Percentiles rank a stretch among this genome's conserved stretches.
phyloP scores from a whole-genome alignment of 2,113 vertebrate genomes.

The Cyanoderma ruficeps region DNA sequence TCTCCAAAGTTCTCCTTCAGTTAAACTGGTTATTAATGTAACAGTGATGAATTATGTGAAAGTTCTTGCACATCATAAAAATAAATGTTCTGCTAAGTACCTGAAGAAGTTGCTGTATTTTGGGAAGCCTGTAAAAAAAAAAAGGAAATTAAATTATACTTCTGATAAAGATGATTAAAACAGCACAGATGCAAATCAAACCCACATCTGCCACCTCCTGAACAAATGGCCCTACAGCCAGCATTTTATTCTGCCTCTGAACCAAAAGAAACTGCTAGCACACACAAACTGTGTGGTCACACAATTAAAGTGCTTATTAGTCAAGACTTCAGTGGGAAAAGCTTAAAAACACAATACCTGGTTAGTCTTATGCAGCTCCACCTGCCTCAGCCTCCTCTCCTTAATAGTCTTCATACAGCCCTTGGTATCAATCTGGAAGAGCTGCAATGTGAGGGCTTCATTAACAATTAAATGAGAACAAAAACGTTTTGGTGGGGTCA shows the following conservation, averaged over 20 bases:
- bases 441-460: slow-evolving; percentile 46
- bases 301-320: not conserved
- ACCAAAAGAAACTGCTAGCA: not conserved
- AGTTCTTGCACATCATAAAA: not conserved
- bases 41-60: not conserved
- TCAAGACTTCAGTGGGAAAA: not conserved
- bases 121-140: slow-evolving; percentile 55
- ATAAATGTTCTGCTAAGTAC: slow-evolving; percentile 45
- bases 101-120: slow-evolving; percentile 23
- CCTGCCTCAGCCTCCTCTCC: slow-evolving; percentile 35
- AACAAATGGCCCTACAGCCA: not conserved
- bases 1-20: not conserved
- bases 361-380: not conserved
- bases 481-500: not conserved
- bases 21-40: not conserved
- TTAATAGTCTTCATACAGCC: slow-evolving; percentile 85
- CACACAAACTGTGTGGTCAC: not conserved
- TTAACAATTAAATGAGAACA: not conserved
- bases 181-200: not conserved
- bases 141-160: not conserved
- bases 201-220: not conserved
- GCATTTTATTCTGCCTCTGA: not conserved
- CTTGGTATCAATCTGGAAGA: slow-evolving; percentile 77
- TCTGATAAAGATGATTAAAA: not conserved
- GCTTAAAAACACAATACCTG: slow-evolving; percentile 46